Evolutionary conservation across 2,797 vertebrate species (phyloP).

Genomic region (Ciconia nigra): DNA sequence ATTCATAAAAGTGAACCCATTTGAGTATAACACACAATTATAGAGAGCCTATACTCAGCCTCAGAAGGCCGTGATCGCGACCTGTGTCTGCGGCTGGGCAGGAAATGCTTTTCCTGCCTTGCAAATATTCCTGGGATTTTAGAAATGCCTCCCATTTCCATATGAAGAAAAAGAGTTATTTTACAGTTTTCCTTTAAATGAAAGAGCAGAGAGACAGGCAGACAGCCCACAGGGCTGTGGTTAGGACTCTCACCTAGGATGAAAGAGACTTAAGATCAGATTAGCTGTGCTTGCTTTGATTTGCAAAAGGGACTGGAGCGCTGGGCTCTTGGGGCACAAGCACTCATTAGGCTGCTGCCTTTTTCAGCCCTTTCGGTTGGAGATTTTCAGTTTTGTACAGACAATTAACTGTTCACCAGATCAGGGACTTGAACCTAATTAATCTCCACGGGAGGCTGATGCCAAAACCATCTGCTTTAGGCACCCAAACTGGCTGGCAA

Average conservation of each 20-base stretch:
- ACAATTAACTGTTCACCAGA: background rate
- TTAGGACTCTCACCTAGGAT: background rate
- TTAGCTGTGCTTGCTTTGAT: slow-evolving; percentile 5
- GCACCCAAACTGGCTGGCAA: background rate
- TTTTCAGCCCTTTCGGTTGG: background rate
- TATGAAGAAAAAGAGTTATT: slow-evolving; percentile 20
- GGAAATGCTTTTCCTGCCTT: background rate
- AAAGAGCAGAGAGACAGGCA: background rate
- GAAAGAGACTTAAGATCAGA: slow-evolving; percentile 24
- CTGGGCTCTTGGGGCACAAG: background rate
- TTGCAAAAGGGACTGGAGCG: background rate
- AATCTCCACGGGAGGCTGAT: background rate
- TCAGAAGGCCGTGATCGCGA: background rate
- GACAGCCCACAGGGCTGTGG: slow-evolving; percentile 15
- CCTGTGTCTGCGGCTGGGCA: background rate
- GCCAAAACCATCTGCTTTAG: background rate
- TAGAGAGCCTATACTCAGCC: background rate
- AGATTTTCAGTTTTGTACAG: background rate
- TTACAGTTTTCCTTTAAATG: slow-evolving; percentile 9
- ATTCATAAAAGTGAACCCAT: background rate
- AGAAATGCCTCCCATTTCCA: slow-evolving; percentile 34
- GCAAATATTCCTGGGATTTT: slow-evolving; percentile 40
- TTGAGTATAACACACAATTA: background rate
- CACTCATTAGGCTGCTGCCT: background rate
- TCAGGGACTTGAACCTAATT: background rate